Base-by-base conservation (phyloP, 2,113 vertebrate species). In the Catharus minimus region DNA sequence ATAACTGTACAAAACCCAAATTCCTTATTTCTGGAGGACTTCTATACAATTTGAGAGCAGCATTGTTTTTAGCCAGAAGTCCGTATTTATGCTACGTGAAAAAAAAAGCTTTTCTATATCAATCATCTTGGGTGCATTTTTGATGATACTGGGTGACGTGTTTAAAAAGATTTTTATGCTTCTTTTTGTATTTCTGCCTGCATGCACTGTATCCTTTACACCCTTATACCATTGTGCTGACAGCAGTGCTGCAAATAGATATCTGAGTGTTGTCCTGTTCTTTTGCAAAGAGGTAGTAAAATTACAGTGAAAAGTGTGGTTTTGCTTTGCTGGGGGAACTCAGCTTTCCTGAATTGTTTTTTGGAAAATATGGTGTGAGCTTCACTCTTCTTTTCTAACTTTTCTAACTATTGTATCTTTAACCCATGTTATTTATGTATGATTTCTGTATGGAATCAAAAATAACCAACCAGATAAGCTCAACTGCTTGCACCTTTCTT, bases 161-260 rank as follows among this genome's bases (percentile, higher is more conserved):
- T 44, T 68, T 36, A 30, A 52, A 60, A 50, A 46, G 8, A 5
- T 5, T 14, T 22, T 39, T 50, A 21, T 10, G 22, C 22, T 56
- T 46, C 11, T 6, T 38, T 41, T 23, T 49, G 19, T 50, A n/a
- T 83, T 24, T 52, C 18, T 58, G 15, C 11, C 27, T 58, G 11
- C 13, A 1, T 50, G 20, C 8, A 3, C n/a, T 55, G 4, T 52
- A 2, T 44, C 32, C 30, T 46, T 65, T 7, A 9, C 15, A 13
- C 43, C 9, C 24, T 64, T 47, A 21, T 1, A 11, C 8, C 6
- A 3, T 15, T 0, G 1, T 62, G 61, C 39, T 60, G 46, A 20
- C 10, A 72, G 32, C 58, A 33, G 0, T 3, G 1, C 46, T 49
- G 38, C 19, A 52, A 2, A n/a, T 39, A 5, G 26, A 0, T 22